Evolutionary conservation across 2,888 invertebrate genomes (phyloP), one percentile per base, ranked within the genome.

Genomic region (Lasioglossum calceatum): DNA sequence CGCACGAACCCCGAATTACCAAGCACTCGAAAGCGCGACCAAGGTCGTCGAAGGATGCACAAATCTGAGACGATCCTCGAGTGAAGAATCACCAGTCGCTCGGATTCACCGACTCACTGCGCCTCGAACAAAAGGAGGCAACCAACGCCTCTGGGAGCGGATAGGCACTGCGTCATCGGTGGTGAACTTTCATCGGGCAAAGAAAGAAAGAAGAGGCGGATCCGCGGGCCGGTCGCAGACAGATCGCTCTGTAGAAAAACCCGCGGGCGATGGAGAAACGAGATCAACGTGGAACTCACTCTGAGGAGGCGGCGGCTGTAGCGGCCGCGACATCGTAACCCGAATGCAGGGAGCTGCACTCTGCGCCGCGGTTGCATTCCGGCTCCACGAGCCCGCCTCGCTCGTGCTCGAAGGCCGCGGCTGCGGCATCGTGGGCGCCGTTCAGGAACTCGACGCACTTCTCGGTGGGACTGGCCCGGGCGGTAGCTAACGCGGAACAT

Each of bases 391-490:
- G 36, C 73, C 23, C 90, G 85, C 23, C 88, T 87, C 90, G 89
- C 32, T 89, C 89, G 81, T 84, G 79, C 74, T 84, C 90, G 84
- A 91, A 88, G 76, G 81, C 79, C 80, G 79, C 80, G 27, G 77
- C 81, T 7, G 71, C 81, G 19, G 79, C 85, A 19, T 88, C 85
- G 70, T 81, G 88, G 50, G 92, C 86, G 42, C 92, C 87, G 75
- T 93, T 94, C 36, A 95, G 87, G 79, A 93, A 95, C 82, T 95
- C 94, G 77, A 95, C 94, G 91, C 95, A 95, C 91, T 95, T 95
- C 86, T 95, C 95, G 80, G 95, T 95, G 12, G 95, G 94, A 79
- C 95, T 95, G 14, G 95, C 92, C 39, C 94, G 88, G 7, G 93
- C 90, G 32, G 93, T 88, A n/a, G 94, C 92, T 23, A 95, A 81